phyloP scores from a whole-genome alignment of 1,140 invertebrate species.

The Portunus trituberculatus region DNA sequence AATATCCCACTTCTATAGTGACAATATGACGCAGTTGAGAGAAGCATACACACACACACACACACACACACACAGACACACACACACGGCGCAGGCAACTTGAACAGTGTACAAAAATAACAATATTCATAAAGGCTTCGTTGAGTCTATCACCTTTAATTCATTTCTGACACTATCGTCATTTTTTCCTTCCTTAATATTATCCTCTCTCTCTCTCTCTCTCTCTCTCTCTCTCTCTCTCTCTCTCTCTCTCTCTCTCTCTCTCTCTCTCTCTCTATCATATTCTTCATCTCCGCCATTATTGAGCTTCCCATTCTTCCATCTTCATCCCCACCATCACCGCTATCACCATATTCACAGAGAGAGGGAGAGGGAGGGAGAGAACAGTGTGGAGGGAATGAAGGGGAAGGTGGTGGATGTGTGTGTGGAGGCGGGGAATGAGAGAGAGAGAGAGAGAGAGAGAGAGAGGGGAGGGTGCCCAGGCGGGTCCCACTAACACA shows the following conservation, averaged over 20 bases:
- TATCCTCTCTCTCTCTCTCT: conserved; percentile 7
- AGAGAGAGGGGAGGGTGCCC: neutral
- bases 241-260: conserved; percentile 20
- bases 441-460: neutral
- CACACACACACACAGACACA: conserved; percentile 8
- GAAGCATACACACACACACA: neutral
- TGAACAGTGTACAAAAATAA: neutral
- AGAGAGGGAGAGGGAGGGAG: neutral
- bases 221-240: conserved; percentile 17
- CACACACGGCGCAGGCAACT: neutral
- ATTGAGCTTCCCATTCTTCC: conserved; percentile 12
- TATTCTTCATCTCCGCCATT: neutral
- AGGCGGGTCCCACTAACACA: conserved; percentile 13
- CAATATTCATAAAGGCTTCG: neutral
- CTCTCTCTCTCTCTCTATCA: neutral
- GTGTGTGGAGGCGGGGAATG: neutral
- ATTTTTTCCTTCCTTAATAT: neutral
- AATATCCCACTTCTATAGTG: too few relatives aligned
- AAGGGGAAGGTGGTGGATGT: neutral
- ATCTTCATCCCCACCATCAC: conserved; percentile 24
- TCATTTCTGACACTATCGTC: neutral
- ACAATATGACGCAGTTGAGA: too few relatives aligned
- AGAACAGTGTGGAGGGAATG: neutral
- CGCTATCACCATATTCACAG: neutral
- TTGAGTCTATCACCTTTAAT: neutral